Conservation (phyloP, 2,797 vertebrate genomes). For the Anas acuta region DNA sequence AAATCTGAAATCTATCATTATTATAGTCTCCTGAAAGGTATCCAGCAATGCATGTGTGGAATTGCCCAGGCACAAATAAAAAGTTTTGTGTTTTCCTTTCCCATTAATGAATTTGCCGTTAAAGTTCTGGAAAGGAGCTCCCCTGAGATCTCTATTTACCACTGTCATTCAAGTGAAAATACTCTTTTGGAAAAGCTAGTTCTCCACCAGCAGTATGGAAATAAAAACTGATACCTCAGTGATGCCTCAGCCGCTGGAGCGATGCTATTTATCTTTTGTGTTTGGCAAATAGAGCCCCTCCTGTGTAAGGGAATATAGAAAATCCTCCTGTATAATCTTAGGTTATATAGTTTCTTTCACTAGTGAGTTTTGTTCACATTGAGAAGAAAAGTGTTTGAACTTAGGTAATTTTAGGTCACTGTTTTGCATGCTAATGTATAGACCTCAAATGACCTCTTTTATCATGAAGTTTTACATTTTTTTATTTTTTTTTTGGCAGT, state of each 20-base stretch:
- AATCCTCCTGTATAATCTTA: not conserved
- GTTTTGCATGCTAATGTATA: not conserved
- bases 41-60: not conserved
- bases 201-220: not conserved
- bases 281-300: not conserved
- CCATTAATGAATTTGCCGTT: slow-evolving; percentile 11
- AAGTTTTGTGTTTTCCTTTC: not conserved
- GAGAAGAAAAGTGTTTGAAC: slow-evolving; percentile 20
- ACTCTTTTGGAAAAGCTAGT: not conserved
- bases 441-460: not conserved
- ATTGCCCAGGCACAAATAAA: not conserved
- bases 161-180: slow-evolving; percentile 35
- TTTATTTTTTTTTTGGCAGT: not conserved
- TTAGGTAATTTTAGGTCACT: not conserved
- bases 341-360: not conserved
- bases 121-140: not conserved
- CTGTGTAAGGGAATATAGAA: not conserved
- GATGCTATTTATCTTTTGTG: slow-evolving; percentile 28
- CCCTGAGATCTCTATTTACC: slow-evolving; percentile 14
- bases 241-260: not conserved
- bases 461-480: not conserved
- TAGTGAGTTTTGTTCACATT: slow-evolving; percentile 10
- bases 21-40: not conserved
- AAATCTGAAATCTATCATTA: not conserved
- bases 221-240: slow-evolving; percentile 9